A percentile compares a stretch with the other conserved stretches of the same genome.
phyloP scores from a whole-genome alignment of 2,888 invertebrate species.

The Adelphocoris suturalis region DNA sequence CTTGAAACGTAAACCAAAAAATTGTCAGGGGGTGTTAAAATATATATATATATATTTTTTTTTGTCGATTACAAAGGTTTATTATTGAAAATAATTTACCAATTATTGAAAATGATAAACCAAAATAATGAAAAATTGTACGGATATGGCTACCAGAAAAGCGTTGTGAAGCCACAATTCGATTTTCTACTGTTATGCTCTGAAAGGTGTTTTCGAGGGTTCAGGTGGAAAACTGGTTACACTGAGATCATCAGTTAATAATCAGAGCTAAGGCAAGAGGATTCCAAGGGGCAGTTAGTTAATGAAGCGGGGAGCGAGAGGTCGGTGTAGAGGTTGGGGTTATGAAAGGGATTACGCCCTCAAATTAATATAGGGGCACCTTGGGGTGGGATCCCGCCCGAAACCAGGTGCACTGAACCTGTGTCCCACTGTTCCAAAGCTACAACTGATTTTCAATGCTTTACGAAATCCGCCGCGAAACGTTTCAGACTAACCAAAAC shows the following conservation, averaged over 20 bases:
- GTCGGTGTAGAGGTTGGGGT: background rate
- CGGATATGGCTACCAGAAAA: no score
- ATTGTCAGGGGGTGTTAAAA: no score
- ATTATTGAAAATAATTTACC: no score
- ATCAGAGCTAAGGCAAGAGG: constrained; percentile 24
- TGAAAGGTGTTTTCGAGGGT: background rate
- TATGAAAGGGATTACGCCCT: constrained; percentile 33
- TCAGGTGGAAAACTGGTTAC: constrained; percentile 27
- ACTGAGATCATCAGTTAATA: constrained; percentile 30
- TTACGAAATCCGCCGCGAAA: no score
- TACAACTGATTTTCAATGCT: background rate
- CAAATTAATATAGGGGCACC: constrained; percentile 32
- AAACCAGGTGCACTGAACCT: background rate
- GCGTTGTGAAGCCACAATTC: background rate
- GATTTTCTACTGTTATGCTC: background rate
- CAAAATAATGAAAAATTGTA: no score
- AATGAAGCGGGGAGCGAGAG: background rate
- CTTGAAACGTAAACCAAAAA: no score
- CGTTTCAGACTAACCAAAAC: no score
- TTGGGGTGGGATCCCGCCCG: background rate
- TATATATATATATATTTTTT: no score
- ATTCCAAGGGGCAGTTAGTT: constrained; percentile 39
- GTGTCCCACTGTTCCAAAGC: background rate
- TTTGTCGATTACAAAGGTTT: no score
- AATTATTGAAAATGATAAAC: no score